phyloP scores from a whole-genome alignment of 2,888 invertebrate genomes.

The Heliconius aoede region DNA sequence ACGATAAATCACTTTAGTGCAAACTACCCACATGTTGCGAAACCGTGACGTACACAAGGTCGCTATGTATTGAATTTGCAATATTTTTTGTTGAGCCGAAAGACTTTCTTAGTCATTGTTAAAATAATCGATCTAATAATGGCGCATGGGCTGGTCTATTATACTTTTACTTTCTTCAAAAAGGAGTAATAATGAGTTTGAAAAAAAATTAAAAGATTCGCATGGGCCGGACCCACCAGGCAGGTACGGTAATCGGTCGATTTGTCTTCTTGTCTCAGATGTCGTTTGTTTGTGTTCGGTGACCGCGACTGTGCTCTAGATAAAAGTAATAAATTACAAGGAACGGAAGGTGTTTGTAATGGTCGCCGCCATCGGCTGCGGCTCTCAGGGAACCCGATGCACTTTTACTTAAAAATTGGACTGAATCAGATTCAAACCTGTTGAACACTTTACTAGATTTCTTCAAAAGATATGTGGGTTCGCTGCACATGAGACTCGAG shows the following conservation, averaged over 20 bases:
- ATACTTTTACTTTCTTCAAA: slow-evolving; percentile 77
- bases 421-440: slow-evolving; percentile 23
- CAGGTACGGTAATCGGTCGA: slow-evolving; percentile 82
- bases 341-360: slow-evolving; percentile 80
- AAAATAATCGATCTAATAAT: slow-evolving; percentile 78
- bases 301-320: slow-evolving; percentile 79
- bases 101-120: slow-evolving; percentile 70
- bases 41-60: slow-evolving; percentile 69
- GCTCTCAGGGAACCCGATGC: slow-evolving; percentile 65
- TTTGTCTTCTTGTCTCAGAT: slow-evolving; percentile 81
- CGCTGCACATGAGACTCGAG: slow-evolving; percentile 1
- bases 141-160: slow-evolving; percentile 58
- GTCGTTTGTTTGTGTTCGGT: slow-evolving; percentile 79
- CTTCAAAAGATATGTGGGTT: slow-evolving; percentile 10
- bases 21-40: slow-evolving; percentile 73
- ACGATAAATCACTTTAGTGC: slow-evolving; percentile 75
- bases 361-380: slow-evolving; percentile 73
- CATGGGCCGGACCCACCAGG: slow-evolving; percentile 73
- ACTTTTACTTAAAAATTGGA: slow-evolving; percentile 44
- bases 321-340: slow-evolving; percentile 81
- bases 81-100: slow-evolving; percentile 58
- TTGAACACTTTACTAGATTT: slow-evolving; percentile 20
- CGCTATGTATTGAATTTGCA: slow-evolving; percentile 60
- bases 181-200: slow-evolving; percentile 64
- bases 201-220: slow-evolving; percentile 66